Conservation (phyloP, 2,797 vertebrate species). For the Pipistrellus nathusii region DNA sequence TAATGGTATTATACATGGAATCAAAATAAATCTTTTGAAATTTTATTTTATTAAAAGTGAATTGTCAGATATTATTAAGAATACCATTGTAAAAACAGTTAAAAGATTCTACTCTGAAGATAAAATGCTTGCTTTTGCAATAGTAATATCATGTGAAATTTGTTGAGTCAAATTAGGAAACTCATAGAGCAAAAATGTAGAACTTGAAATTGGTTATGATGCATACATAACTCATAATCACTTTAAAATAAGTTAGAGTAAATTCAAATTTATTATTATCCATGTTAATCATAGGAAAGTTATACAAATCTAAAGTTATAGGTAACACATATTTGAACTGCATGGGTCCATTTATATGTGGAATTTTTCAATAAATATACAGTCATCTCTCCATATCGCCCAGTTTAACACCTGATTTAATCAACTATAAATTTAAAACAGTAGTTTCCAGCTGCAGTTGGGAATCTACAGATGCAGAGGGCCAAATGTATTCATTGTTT, state of each 20-base stretch:
- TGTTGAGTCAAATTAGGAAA: neutral
- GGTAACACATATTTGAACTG: neutral
- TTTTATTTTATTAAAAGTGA: constrained; percentile 9
- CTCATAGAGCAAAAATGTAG: neutral
- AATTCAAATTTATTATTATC: neutral
- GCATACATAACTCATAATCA: neutral
- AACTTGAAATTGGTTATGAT: neutral
- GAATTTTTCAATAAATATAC: neutral
- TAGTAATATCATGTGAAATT: neutral
- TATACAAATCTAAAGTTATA: neutral
- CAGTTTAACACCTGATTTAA: neutral
- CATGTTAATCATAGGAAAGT: neutral
- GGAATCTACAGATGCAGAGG: neutral
- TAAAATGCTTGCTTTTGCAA: neutral
- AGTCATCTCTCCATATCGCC: neutral
- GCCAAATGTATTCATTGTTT: neutral
- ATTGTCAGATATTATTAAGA: neutral
- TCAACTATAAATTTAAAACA: neutral
- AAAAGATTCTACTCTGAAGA: neutral
- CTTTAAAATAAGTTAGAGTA: neutral
- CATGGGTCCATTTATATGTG: neutral
- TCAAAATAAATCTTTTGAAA: neutral
- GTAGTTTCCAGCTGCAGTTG: neutral
- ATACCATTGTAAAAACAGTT: neutral
- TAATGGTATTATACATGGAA: neutral